These are phyloP conservation scores for Phymatocera aterrima DNA, from an alignment of 2,888 invertebrate genomes.

Conservation along the genomic window DNA sequence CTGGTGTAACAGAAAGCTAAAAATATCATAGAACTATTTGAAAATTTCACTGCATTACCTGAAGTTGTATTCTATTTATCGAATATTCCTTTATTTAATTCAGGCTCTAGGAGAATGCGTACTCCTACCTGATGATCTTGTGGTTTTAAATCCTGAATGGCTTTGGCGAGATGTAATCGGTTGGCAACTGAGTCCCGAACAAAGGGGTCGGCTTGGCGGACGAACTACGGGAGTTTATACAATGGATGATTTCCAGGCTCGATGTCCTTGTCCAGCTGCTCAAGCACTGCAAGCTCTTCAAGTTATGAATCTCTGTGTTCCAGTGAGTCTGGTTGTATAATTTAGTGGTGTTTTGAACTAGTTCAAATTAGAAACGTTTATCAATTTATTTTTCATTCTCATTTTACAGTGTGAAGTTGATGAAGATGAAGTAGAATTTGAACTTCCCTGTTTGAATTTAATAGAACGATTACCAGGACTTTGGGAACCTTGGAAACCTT, in stretches of 20 bases:
- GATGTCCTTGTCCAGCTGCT: constrained; percentile 83
- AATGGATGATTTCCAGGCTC: constrained; percentile 84
- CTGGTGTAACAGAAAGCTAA: neutral
- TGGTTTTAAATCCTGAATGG: constrained; percentile 83
- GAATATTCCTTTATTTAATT: constrained; percentile 14
- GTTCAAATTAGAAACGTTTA: neutral
- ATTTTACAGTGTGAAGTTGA: constrained; percentile 80
- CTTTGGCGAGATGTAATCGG: constrained; percentile 82
- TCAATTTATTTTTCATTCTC: constrained; percentile 11
- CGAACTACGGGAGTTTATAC: constrained; percentile 84
- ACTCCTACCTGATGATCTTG: constrained; percentile 77
- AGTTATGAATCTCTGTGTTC: constrained; percentile 83
- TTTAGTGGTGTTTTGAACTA: neutral
- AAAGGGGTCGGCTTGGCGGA: constrained; percentile 73
- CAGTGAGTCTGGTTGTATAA: constrained; percentile 68
- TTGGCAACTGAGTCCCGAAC: constrained; percentile 79
- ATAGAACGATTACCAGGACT: constrained; percentile 82
- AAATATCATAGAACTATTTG: neutral
- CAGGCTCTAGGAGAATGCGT: constrained; percentile 79
- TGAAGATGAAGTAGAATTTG: constrained; percentile 83
- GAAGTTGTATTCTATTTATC: neutral
- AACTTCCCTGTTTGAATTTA: constrained; percentile 85
- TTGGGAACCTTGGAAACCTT: constrained; percentile 80
- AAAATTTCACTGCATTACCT: neutral
- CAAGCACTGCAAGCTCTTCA: constrained; percentile 83